Conservation (phyloP, 2,797 vertebrate species). For the Cynodonichthys magdalenae region DNA sequence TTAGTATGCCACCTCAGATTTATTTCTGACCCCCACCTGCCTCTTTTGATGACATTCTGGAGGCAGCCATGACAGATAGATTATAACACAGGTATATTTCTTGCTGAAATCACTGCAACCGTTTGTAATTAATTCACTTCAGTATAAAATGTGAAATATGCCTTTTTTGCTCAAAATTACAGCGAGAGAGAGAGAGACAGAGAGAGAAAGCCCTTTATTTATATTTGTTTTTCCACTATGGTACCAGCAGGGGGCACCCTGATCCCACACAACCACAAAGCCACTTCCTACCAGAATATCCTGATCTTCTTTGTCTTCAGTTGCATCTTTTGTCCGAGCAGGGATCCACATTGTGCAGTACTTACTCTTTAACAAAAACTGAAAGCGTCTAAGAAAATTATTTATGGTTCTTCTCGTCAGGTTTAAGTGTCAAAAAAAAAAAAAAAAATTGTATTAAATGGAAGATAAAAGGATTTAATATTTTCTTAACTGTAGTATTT, state of each 20-base stretch:
- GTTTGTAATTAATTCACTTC: not conserved
- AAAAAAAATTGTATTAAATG: not conserved
- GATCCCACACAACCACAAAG: constrained; percentile 39
- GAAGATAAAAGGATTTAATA: not conserved
- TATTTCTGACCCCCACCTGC: too few relatives aligned
- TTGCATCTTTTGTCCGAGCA: constrained; percentile 5
- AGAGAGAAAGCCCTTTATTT: too few relatives aligned
- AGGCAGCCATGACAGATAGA: too few relatives aligned
- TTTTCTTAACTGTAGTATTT: not conserved
- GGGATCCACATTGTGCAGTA: not conserved
- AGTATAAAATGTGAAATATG: not conserved
- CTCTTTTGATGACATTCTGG: too few relatives aligned
- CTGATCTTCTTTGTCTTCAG: constrained; percentile 6
- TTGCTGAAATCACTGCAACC: too few relatives aligned
- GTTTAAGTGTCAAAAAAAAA: too few relatives aligned
- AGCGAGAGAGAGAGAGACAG: not conserved
- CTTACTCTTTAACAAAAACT: not conserved
- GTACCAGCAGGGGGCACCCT: constrained; percentile 70
- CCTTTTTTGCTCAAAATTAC: not conserved
- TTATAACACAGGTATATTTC: too few relatives aligned
- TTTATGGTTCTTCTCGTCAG: not conserved
- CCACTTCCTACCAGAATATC: constrained; percentile 6
- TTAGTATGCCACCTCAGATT: too few relatives aligned
- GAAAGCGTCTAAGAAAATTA: not conserved
- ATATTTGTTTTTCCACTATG: constrained; percentile 18